Base-by-base conservation (phyloP, 2,888 invertebrate species). In the Melanargia galathea region DNA sequence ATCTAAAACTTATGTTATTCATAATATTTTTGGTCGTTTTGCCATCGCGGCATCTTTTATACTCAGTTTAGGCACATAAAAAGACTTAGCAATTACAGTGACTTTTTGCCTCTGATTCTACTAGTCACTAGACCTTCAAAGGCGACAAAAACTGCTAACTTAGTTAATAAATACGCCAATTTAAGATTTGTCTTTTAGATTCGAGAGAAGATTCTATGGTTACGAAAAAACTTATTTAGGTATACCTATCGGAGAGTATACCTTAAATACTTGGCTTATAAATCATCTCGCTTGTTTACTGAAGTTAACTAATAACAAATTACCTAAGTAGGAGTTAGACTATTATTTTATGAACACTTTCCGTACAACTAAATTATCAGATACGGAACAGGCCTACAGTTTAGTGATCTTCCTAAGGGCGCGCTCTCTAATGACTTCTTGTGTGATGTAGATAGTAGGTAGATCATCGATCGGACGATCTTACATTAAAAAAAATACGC, bases 41-140 rank as follows among this genome's bases (percentile, higher is more conserved):
- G 18, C 45, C 48, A 55, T 49, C 56, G 26, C 22, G 40, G 43
- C 56, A 7, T 45, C 45, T 49, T 43, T 30, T 51, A 30, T 48
- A 33, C 62, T 16, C 48, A 56, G 56, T 30, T 46, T 11, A 62
- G 49, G 55, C 48, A 48, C 38, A 61, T 43, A 38, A 55, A 49
- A 62, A 62, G 48, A 57, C 49, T 26, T 48, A 57, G 48, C 26
- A 57, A 62, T 55, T 49, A 55, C 60, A 60, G 46, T 61, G 56
- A 57, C 62, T 62, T 62, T 62, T 57, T 62, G 52, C 56, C 56
- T 49, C 56, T 56, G 26, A 49, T 49, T 48, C 18, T 10, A 62
- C 30, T 56, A 62, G 56, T 49, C 26, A 56, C 40, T 49, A 62
- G 56, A 62, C 62, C 62, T 62, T 62, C 62, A 49, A 43, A 56